Evolutionary conservation across 1,140 invertebrate genomes (phyloP).

Genomic region (Zaprionus camerounensis): DNA sequence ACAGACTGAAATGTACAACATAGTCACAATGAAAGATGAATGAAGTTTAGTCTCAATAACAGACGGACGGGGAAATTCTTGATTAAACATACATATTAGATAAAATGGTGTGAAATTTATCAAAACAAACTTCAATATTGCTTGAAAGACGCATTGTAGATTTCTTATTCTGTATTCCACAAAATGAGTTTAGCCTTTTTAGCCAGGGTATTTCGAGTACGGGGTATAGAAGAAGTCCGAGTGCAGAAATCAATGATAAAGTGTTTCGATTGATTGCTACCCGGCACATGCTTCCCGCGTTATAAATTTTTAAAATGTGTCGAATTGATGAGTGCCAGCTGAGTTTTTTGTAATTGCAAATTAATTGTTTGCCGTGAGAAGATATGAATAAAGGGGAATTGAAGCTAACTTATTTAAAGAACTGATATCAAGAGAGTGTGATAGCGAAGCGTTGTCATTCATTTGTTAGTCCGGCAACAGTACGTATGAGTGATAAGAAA

Average conservation of each 20-base stretch:
- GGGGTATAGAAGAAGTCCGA: background rate
- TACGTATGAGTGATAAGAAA: background rate
- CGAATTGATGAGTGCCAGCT: slow-evolving; percentile 14
- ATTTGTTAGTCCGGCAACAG: background rate
- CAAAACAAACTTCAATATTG: too few relatives aligned
- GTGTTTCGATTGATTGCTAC: slow-evolving; percentile 60
- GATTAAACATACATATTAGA: background rate
- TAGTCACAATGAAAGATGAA: too few relatives aligned
- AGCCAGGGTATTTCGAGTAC: background rate
- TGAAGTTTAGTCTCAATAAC: too few relatives aligned
- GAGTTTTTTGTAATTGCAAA: slow-evolving; percentile 3
- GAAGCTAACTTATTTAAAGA: background rate
- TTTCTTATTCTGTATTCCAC: too few relatives aligned
- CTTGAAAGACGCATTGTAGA: too few relatives aligned
- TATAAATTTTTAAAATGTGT: slow-evolving; percentile 17
- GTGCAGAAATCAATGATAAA: slow-evolving; percentile 55
- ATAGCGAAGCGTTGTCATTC: too few relatives aligned
- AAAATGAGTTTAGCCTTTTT: background rate
- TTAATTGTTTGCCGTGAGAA: slow-evolving; percentile 10
- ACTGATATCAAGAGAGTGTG: background rate
- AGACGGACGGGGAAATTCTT: background rate
- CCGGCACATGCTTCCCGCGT: background rate
- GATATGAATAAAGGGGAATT: background rate
- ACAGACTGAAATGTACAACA: too few relatives aligned
- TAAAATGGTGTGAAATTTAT: too few relatives aligned